Percentiles rank a stretch among this genome's conserved stretches.
Evolutionary conservation across 2,113 vertebrate species (phyloP).

Genomic region (Spermophilus dauricus): DNA sequence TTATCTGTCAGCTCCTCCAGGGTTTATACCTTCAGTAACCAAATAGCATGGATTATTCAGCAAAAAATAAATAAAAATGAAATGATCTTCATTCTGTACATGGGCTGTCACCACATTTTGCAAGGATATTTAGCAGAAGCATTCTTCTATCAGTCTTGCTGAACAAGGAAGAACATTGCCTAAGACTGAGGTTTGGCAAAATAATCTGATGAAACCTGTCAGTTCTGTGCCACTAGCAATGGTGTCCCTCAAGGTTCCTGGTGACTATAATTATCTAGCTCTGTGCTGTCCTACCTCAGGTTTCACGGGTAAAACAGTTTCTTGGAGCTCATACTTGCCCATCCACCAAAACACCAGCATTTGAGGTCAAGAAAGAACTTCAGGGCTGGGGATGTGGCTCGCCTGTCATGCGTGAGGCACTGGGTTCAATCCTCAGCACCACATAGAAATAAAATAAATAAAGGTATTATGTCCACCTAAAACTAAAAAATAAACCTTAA

Average conservation of each 20-base stretch:
- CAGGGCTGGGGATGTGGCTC: too few relatives aligned
- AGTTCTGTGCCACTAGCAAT: neutral
- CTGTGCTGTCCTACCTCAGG: neutral
- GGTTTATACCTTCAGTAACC: neutral
- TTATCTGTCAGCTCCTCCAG: neutral
- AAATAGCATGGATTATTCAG: conserved; percentile 24
- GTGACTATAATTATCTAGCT: neutral
- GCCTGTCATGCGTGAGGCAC: too few relatives aligned
- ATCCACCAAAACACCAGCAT: neutral
- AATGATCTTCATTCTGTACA: conserved; percentile 37
- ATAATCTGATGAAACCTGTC: conserved; percentile 1
- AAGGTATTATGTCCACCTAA: too few relatives aligned
- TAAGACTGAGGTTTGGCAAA: conserved; percentile 46
- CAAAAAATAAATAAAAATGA: neutral
- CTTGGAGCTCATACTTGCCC: neutral
- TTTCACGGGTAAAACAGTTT: neutral
- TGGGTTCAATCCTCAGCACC: too few relatives aligned
- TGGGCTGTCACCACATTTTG: neutral
- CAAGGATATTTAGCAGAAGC: conserved; percentile 55
- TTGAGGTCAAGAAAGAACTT: neutral
- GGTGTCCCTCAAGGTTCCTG: neutral
- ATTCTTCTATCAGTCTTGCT: conserved; percentile 30
- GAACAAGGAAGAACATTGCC: conserved; percentile 47
- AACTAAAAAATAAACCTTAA: too few relatives aligned
- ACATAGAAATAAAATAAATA: too few relatives aligned